A percentile compares a stretch with the other conserved stretches of the same genome.
These are phyloP conservation scores for Rhinoptilus africanus DNA, from an alignment of 2,113 vertebrate genomes.

Conservation along the genomic window DNA sequence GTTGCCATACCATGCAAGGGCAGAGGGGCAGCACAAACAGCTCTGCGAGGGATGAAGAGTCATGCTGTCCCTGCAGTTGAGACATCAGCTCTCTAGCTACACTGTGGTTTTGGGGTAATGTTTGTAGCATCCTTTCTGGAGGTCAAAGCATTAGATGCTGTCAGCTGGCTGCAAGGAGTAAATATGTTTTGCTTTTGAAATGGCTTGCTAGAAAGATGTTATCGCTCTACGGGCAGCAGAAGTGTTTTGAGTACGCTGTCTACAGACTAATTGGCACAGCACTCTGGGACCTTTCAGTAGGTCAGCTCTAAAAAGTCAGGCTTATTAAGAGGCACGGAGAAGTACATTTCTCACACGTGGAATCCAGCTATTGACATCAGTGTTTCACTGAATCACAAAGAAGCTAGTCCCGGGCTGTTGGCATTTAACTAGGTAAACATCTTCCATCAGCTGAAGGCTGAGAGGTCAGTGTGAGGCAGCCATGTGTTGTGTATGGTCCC, in stretches of 20 bases:
- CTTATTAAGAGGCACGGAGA: neutral
- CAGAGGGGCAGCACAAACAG: neutral
- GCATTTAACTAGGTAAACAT: neutral
- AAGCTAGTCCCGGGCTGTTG: neutral
- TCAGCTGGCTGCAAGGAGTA: neutral
- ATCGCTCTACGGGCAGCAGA: neutral
- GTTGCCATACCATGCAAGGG: neutral
- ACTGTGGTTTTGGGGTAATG: neutral
- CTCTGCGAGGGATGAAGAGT: accelerated
- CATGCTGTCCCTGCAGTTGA: accelerated
- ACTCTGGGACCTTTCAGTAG: neutral
- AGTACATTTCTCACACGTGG: neutral
- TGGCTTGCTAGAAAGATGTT: neutral
- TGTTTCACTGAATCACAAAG: neutral
- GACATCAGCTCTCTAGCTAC: neutral
- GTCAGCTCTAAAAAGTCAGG: slow-evolving; percentile 22
- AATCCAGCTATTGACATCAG: neutral
- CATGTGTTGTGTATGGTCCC: neutral
- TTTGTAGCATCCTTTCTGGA: neutral
- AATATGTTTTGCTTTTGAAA: neutral
- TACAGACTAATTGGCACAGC: neutral
- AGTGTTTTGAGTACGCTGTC: neutral
- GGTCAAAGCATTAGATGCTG: neutral
- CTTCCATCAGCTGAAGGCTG: neutral
- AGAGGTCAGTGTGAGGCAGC: neutral